Conservation (phyloP, 2,797 vertebrate species). For the Tarsius wallacei region DNA sequence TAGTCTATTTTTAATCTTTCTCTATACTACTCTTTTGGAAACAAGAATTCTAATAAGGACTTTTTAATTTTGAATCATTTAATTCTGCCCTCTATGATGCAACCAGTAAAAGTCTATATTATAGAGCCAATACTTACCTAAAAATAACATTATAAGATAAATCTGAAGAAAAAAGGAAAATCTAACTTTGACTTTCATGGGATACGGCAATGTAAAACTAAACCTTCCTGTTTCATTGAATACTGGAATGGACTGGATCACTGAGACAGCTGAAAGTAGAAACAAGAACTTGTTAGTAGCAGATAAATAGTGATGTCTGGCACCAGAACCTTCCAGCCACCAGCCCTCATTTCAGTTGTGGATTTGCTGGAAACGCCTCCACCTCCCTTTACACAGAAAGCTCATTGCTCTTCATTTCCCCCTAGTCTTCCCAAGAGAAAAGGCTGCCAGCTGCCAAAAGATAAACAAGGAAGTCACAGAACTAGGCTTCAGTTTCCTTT, state of each 20-base stretch:
- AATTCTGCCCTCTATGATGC: slow-evolving; percentile 28
- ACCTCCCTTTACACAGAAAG: background rate
- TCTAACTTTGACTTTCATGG: slow-evolving; percentile 93
- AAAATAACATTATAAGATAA: slow-evolving; percentile 94
- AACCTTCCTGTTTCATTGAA: slow-evolving; percentile 95
- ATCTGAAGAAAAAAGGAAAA: slow-evolving; percentile 95
- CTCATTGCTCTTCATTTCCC: background rate
- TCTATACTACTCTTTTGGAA: slow-evolving; percentile 2
- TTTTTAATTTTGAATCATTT: background rate
- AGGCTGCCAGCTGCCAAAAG: background rate
- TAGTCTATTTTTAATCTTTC: background rate
- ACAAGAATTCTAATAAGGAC: background rate
- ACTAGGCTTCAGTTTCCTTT: background rate
- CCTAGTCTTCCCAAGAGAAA: background rate
- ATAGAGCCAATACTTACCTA: slow-evolving; percentile 93
- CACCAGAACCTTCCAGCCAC: background rate
- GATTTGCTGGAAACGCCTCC: background rate
- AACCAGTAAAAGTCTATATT: background rate
- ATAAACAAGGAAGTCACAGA: background rate
- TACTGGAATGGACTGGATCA: slow-evolving; percentile 96
- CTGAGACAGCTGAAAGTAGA: slow-evolving; percentile 93
- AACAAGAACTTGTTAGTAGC: slow-evolving; percentile 67
- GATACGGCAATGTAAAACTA: slow-evolving; percentile 94
- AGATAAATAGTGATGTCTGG: background rate
- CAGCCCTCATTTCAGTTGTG: background rate